Evolutionary conservation across 2,888 invertebrate species (phyloP).

Genomic region (Syrista parreyssii): DNA sequence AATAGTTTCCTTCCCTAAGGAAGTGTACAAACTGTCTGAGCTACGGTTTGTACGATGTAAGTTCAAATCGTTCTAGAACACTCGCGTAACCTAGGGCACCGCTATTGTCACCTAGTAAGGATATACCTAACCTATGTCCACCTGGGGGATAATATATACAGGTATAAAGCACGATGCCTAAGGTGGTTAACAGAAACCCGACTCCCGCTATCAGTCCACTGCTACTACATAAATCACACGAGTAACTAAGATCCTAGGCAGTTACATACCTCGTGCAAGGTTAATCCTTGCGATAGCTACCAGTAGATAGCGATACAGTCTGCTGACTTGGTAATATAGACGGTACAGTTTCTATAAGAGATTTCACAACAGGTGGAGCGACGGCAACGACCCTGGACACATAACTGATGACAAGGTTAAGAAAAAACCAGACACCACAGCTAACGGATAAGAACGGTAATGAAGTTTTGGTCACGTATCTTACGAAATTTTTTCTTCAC

Average conservation of each 20-base stretch:
- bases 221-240: background rate
- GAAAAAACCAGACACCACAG: background rate
- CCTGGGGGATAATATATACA: background rate
- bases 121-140: background rate
- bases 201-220: background rate
- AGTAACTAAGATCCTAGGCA: background rate
- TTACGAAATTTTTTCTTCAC: background rate
- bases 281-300: background rate
- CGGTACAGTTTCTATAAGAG: background rate
- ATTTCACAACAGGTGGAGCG: background rate
- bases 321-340: background rate
- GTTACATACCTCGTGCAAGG: background rate
- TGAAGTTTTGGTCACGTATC: background rate
- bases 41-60: background rate
- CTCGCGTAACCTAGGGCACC: background rate
- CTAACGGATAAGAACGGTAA: background rate
- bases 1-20: slow-evolving; percentile 23
- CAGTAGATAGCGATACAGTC: background rate
- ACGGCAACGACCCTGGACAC: background rate
- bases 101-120: background rate
- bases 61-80: background rate
- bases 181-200: background rate
- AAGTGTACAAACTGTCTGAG: background rate
- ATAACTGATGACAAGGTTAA: background rate
- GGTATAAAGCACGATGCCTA: background rate